Base-by-base conservation (phyloP, 2,888 invertebrate species). In the Brachyptera risi region DNA sequence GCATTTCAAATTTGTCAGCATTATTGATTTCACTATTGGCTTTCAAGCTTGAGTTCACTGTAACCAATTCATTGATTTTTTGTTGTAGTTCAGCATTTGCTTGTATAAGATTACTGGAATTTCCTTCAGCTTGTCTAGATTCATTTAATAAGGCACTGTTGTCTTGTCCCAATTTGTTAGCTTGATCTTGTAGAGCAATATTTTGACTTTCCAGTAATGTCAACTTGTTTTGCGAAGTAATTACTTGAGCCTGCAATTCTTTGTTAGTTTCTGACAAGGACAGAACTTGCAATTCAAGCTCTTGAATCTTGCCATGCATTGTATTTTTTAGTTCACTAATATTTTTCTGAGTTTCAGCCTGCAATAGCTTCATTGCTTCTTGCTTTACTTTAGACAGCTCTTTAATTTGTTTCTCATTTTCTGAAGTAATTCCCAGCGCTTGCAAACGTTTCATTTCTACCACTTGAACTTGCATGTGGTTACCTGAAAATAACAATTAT, bases 231-330 rank as follows among this genome's bases (percentile, higher is more conserved):
- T 47, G 47, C 4, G 24, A 47, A 9, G 47, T n/a, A 19, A 13
- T 5, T 68, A 73, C 71, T 56, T 77, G 74, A 54, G 69, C 68
- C 64, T 72, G 71, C 26, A 76, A 65, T 21, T 65, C 57, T 40
- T 67, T 64, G 65, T 71, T 73, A 65, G 69, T 66, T 9, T 61
- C 57, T 27, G 50, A 64, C 19, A 65, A 54, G 35, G 69, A 58
- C 58, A 68, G 64, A 21, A 71, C 62, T 15, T 67, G 63, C 47
- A 68, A 67, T 42, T 66, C 50, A 3, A 63, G 35, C 58, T 61
- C 65, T 58, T 69, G 66, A 60, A 62, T 56, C 50, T 67, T 68
- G 0, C 63, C 63, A 42, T 66, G 65, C 11, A 71, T 59, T 44
- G 62, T 63, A 21, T 68, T 60, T 26, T 63, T 63, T 27, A 69